These are phyloP conservation scores for Heliconius melpomene DNA, from an alignment of 1,140 invertebrate genomes.

Conservation along the genomic window DNA sequence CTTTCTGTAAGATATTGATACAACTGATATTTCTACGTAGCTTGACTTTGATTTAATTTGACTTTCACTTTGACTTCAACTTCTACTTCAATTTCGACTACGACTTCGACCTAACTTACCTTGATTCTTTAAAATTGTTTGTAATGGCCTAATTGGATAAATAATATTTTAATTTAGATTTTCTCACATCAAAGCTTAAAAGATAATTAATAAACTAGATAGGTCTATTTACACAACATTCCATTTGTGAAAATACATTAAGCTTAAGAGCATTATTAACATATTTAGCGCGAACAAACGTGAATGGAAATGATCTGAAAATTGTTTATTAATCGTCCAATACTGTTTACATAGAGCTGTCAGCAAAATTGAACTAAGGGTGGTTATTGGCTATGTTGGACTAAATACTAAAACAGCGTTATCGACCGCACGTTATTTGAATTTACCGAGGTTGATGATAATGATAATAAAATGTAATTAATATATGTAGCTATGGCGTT, in stretches of 20 bases:
- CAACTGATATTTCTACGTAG: too few relatives aligned
- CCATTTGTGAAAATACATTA: background rate
- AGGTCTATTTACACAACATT: background rate
- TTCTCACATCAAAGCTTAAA: too few relatives aligned
- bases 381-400: background rate
- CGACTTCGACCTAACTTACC: too few relatives aligned
- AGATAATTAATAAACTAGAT: background rate
- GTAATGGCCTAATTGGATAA: too few relatives aligned
- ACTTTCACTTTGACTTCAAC: too few relatives aligned
- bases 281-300: background rate
- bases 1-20: too few relatives aligned
- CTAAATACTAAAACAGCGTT: constrained; percentile 2
- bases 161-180: too few relatives aligned
- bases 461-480: background rate
- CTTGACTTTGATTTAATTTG: too few relatives aligned
- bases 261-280: background rate
- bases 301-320: background rate
- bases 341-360: background rate
- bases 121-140: too few relatives aligned
- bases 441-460: background rate
- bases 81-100: too few relatives aligned
- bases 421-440: background rate
- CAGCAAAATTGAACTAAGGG: background rate
- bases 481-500: background rate
- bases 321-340: background rate